A percentile compares a stretch with the other conserved stretches of the same genome.
These are phyloP conservation scores for Carcharodon carcharias DNA, from an alignment of 2,797 vertebrate genomes.

Conservation along the genomic window DNA sequence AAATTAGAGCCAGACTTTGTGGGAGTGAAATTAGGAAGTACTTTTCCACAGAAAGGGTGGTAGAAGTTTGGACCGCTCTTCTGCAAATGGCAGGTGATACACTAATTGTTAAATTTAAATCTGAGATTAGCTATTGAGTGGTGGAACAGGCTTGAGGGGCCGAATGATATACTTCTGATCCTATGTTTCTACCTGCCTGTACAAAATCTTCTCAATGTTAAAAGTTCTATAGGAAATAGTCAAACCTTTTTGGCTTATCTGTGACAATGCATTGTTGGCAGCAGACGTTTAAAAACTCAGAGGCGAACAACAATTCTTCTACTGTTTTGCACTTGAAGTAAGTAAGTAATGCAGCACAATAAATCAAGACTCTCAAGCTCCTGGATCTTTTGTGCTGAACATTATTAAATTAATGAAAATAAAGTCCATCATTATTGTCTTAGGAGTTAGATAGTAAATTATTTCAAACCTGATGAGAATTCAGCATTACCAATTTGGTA, in stretches of 20 bases:
- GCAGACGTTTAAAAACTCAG: background rate
- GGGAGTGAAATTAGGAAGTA: background rate
- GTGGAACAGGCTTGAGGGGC: background rate
- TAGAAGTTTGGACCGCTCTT: background rate
- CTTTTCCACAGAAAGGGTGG: background rate
- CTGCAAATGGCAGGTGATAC: background rate
- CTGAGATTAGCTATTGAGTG: background rate
- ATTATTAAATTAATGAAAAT: background rate
- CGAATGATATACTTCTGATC: background rate
- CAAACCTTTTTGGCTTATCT: background rate
- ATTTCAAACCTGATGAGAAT: background rate
- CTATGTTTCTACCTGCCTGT: background rate
- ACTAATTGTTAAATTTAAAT: background rate
- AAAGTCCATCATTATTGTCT: background rate
- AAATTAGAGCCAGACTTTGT: background rate
- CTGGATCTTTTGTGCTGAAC: background rate
- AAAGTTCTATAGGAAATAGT: background rate
- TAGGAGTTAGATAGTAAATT: background rate
- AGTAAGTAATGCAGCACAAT: background rate
- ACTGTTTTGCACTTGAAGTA: background rate
- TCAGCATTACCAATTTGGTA: background rate
- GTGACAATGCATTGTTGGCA: background rate
- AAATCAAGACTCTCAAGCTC: background rate
- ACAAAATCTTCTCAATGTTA: background rate
- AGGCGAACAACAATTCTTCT: background rate